phyloP scores from a whole-genome alignment of 2,797 vertebrate species.

The Danio aesculapii region DNA sequence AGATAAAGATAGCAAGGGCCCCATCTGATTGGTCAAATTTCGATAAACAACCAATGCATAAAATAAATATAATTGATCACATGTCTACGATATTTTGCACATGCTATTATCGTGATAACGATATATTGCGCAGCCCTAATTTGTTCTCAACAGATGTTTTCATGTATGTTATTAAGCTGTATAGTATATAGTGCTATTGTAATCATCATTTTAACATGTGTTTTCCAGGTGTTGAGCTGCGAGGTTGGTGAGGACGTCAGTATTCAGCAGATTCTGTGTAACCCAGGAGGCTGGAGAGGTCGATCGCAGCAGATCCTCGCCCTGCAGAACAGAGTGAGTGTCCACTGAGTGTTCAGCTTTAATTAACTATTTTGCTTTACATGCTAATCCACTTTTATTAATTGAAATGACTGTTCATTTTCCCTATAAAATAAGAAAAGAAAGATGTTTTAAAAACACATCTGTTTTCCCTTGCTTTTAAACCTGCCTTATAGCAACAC shows the following conservation, averaged over 20 bases:
- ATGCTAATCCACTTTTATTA: neutral
- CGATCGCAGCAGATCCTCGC: slow-evolving; percentile 92
- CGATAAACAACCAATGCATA: too few species aligned
- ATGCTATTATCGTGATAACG: too few species aligned
- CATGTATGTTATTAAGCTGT: neutral
- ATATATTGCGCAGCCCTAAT: too few species aligned
- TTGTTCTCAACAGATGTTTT: neutral
- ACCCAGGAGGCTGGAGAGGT: slow-evolving; percentile 87
- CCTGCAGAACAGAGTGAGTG: slow-evolving; percentile 88
- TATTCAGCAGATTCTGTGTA: slow-evolving; percentile 82
- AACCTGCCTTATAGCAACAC: too few species aligned
- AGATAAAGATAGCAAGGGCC: too few species aligned
- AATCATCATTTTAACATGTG: neutral
- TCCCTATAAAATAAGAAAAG: too few species aligned
- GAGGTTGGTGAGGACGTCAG: slow-evolving; percentile 92
- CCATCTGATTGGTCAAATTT: too few species aligned
- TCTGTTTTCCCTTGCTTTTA: too few species aligned
- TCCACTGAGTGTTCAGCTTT: neutral
- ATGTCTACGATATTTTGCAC: too few species aligned
- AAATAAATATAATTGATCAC: too few species aligned
- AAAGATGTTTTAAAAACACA: too few species aligned
- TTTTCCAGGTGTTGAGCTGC: slow-evolving; percentile 83
- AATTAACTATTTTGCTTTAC: neutral
- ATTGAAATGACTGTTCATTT: neutral
- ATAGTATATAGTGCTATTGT: neutral